Conservation (phyloP, 2,113 vertebrate species). For the Ariopsis seemanni region DNA sequence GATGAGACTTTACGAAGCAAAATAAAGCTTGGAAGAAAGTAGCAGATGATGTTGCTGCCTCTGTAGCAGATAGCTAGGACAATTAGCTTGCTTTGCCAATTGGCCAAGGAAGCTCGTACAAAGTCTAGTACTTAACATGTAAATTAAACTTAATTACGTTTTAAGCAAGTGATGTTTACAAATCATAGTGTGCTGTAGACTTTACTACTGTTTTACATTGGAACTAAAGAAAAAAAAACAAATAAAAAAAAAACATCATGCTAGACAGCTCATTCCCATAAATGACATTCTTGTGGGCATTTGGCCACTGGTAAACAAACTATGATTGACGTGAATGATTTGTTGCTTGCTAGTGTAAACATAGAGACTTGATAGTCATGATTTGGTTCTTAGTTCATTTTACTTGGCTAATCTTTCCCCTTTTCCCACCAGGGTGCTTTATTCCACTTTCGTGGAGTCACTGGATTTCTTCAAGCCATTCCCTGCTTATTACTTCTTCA, state of each 20-base stretch:
- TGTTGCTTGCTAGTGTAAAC: neutral
- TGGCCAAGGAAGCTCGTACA: neutral
- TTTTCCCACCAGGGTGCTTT: constrained; percentile 72
- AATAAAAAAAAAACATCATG: neutral
- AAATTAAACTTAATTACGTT: neutral
- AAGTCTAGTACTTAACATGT: neutral
- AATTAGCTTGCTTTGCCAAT: neutral
- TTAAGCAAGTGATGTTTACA: neutral
- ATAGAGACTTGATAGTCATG: neutral
- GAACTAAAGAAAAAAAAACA: neutral
- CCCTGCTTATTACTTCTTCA: constrained; percentile 89
- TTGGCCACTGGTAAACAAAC: neutral
- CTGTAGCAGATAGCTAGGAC: neutral
- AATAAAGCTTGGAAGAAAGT: neutral
- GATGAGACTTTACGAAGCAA: neutral
- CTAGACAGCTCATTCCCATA: neutral
- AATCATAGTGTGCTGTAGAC: neutral
- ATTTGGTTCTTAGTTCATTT: neutral
- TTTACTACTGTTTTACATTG: neutral
- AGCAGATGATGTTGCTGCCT: neutral
- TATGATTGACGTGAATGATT: neutral
- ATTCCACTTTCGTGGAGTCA: constrained; percentile 79
- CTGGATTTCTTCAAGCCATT: constrained; percentile 76
- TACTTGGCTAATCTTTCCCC: neutral
- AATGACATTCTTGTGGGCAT: no score